Conservation (phyloP, 1,140 invertebrate genomes). For the Panagrolaimus sp. region DNA sequence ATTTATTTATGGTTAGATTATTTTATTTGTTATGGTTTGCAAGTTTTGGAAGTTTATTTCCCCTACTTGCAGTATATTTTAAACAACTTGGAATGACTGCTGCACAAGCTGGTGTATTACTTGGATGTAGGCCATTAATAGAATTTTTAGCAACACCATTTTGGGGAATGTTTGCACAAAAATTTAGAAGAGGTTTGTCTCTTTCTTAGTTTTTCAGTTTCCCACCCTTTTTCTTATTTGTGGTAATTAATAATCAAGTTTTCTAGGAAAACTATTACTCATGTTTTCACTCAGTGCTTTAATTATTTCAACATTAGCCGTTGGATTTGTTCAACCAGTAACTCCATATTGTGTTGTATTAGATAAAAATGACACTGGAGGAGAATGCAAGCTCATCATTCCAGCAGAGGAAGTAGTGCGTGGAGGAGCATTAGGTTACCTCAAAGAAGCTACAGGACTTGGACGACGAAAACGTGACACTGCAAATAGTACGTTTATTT, state of each 20-base stretch:
- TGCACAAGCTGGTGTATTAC: constrained; percentile 66
- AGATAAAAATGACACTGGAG: constrained; percentile 67
- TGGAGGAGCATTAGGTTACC: constrained; percentile 48
- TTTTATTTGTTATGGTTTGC: constrained; percentile 99
- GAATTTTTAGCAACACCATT: constrained; percentile 96
- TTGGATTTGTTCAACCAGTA: constrained; percentile 87
- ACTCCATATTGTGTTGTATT: constrained; percentile 74
- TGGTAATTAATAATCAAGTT: constrained; percentile 49
- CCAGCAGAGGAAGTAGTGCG: constrained; percentile 50
- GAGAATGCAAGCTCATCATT: constrained; percentile 45
- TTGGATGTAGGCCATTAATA: constrained; percentile 86
- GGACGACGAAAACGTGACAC: constrained; percentile 40
- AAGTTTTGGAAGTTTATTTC: constrained; percentile 94
- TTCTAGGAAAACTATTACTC: constrained; percentile 73
- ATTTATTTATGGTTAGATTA: constrained; percentile 82
- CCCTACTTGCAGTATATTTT: constrained; percentile 95
- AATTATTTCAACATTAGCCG: constrained; percentile 88
- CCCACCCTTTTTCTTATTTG: background rate
- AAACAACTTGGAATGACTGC: constrained; percentile 68
- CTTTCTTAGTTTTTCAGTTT: background rate
- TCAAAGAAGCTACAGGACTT: constrained; percentile 49
- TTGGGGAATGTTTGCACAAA: constrained; percentile 87
- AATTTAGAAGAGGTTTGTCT: constrained; percentile 63
- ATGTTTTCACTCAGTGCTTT: constrained; percentile 84
- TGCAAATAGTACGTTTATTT: constrained; percentile 17